Base-by-base conservation (phyloP, 1,140 invertebrate species). In the Calycopis cecrops region DNA sequence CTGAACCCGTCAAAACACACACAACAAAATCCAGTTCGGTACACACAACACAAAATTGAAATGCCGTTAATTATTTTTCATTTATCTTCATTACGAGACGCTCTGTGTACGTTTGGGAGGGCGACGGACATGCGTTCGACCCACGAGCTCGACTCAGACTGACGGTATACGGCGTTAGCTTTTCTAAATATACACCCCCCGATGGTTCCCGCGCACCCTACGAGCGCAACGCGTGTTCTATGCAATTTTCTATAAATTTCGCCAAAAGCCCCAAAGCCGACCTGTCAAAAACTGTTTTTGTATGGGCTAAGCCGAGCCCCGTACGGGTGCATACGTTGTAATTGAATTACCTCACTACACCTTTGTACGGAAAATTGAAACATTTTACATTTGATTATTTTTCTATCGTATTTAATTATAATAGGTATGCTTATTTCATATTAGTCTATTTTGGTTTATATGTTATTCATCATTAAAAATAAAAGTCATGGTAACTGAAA, bases 241-340 rank as follows among this genome's bases (percentile, higher is more conserved):
- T 86, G 80, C 83, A 86, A 85, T 86, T 86, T 86, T 85, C 83
- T 82, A 86, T 83, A 86, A 86, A 86, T 84, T 84, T 86, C 80
- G 75, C 75, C 35, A 74, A 77, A 83, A 85, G 83, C 83, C 73
- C 69, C 70, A 75, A 82, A 80, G 77, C 76, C 74, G 65, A 66
- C 70, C 76, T 86, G 79, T 85, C 83, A 82, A 85, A 86, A 80
- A 79, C 78, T 85, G 78, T 85, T 85, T 83, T 79, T 74, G 67
- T 64, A 69, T 65, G 59, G 65, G 65, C 67, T 69, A 53, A 44
- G 21, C 21, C 21, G 53, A 65, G 72, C 57, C 63, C 58, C 63
- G 60, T 69, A 63, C 64, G 57, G 64, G 62, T 73, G 74, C 69
- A 70, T 70, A 62, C 57, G 59, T 54, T 54, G 65, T 84, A 80